Evolutionary conservation across 1,140 invertebrate genomes (phyloP), one percentile per base, ranked within the genome.

Genomic region (Ips nitidus): DNA sequence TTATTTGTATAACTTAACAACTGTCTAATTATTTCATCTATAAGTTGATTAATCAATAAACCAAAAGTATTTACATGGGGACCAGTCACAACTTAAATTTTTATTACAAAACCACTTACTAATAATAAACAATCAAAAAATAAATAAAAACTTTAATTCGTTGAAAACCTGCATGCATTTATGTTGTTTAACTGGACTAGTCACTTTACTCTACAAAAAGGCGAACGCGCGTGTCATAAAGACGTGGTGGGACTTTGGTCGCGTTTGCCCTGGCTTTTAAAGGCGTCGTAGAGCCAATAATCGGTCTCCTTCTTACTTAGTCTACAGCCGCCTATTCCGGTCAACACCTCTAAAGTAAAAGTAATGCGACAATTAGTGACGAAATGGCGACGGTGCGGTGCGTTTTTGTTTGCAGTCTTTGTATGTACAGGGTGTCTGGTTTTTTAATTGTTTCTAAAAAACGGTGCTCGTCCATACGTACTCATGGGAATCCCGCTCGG

Each of bases 401-500:
- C 45, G 1, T 22, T 22, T 2, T 37, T 55, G 36, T 55, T 6
- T 55, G 37, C 52, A 57, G 55, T 3, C 37, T 57, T 8, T 65
- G 3, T 65, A 56, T 65, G 52, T 52, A 63, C 47, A 50, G 41
- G 40, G 52, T 8, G 22, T 22, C 22, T 22, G 22, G 45, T 47
- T 47, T 47, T n/a, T 50, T 66, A 69, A 7, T 40, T 80, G 52
- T 78, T 80, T 64, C 79, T 77, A 69, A 76, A 81, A 73, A 75
- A 81, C 41, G 75, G 71, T 52, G 81, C 80, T 66, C 81, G 75
- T 41, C 83, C 79, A 78, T 90, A 90, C 2, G 89, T 90, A 67
- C 86, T 89, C 83, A 90, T 84, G 52, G 89, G 88, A 72, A 90
- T 88, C 60, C 88, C 83, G 71, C 84, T 80, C 72, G 84, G 77